Conservation (phyloP, 2,888 invertebrate genomes). For the Euplagia quadripunctaria region DNA sequence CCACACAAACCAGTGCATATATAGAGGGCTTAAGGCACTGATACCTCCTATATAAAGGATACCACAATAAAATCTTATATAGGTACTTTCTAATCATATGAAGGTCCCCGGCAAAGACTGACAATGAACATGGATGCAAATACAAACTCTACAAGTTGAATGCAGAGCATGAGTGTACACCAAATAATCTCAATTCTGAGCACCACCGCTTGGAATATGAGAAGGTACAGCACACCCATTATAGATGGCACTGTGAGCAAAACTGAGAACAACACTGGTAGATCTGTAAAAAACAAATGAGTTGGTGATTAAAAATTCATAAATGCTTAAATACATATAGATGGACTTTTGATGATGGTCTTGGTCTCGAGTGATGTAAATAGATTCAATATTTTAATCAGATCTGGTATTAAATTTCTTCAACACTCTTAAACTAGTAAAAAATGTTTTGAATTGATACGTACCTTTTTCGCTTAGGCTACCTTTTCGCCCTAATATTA, state of each 20-base stretch:
- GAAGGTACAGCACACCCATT: slow-evolving; percentile 94
- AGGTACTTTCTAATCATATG: slow-evolving; percentile 80
- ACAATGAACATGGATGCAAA: slow-evolving; percentile 93
- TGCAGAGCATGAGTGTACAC: slow-evolving; percentile 93
- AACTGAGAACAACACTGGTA: slow-evolving; percentile 94
- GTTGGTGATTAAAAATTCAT: background rate
- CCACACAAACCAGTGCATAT: slow-evolving; percentile 17
- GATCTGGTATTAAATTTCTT: background rate
- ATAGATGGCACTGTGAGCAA: slow-evolving; percentile 95
- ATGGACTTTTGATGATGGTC: background rate
- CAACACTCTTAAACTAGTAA: background rate
- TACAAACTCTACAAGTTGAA: slow-evolving; percentile 93
- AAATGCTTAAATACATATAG: no score
- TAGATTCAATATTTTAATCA: background rate
- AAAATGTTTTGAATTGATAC: background rate
- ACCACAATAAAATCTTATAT: slow-evolving; percentile 4
- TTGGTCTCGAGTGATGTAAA: background rate
- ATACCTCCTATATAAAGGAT: slow-evolving; percentile 11
- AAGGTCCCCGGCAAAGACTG: slow-evolving; percentile 88
- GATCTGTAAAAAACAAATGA: slow-evolving; percentile 85
- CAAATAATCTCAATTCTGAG: slow-evolving; percentile 96
- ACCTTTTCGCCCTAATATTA: slow-evolving; percentile 95
- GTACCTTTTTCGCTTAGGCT: slow-evolving; percentile 93
- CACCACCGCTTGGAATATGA: slow-evolving; percentile 95
- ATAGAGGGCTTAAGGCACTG: slow-evolving; percentile 41